phyloP scores from a whole-genome alignment of 2,888 invertebrate genomes.

The Phengaris alcon region DNA sequence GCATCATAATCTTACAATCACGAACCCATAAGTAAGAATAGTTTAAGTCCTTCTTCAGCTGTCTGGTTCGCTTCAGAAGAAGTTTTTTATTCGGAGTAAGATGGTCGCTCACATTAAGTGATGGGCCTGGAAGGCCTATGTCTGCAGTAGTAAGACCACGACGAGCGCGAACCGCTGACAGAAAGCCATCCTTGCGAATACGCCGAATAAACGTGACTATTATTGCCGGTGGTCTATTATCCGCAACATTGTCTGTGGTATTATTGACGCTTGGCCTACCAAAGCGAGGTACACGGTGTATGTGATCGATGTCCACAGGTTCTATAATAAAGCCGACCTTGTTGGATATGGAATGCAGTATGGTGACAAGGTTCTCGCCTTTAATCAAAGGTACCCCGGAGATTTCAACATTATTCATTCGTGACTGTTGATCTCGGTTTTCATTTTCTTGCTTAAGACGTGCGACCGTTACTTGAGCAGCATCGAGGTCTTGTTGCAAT shows the following conservation, averaged over 20 bases:
- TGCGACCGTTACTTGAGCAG: not conserved
- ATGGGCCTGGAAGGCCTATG: too few species aligned
- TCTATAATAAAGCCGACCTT: constrained; percentile 1
- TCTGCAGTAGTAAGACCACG: too few species aligned
- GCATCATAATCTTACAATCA: constrained; percentile 10
- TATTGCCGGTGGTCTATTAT: too few species aligned
- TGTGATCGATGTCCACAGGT: not conserved
- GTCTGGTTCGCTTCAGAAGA: not conserved
- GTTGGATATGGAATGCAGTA: not conserved
- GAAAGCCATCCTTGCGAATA: too few species aligned
- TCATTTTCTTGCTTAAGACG: not conserved
- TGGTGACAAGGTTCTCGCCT: not conserved
- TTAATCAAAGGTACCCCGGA: not conserved
- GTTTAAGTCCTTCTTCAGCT: not conserved
- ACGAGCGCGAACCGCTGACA: too few species aligned
- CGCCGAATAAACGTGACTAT: too few species aligned
- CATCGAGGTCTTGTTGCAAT: too few species aligned
- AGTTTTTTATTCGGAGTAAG: too few species aligned
- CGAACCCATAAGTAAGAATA: not conserved
- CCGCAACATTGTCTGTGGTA: too few species aligned
- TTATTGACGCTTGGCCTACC: too few species aligned
- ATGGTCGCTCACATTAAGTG: too few species aligned
- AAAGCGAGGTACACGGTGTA: too few species aligned
- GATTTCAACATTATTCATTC: constrained; percentile 8
- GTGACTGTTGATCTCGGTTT: not conserved